Evolutionary conservation across 2,797 vertebrate species (phyloP), one percentile per base, ranked within the genome.

Genomic region (Eidolon dupreanum): DNA sequence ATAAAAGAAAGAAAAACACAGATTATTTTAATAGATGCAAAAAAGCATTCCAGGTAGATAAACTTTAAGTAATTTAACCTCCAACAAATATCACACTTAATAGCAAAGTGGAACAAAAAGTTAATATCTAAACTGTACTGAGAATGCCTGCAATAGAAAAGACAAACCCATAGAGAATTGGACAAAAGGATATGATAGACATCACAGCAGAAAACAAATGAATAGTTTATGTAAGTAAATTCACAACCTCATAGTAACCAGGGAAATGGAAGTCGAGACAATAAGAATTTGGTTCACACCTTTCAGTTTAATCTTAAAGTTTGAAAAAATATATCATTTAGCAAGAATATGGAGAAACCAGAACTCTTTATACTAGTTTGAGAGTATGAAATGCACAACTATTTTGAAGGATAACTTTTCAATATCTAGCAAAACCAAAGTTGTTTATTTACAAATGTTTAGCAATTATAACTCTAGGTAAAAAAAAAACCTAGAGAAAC

Each of bases 11-110:
- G 53, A 41, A 68, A 63, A 85, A 61, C 13, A 15, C 13, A 61
- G 3, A 57, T 22, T 55, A 91, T 89, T 89, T 96, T 83, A 94
- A 84, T 24, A 90, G 73, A 68, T 31, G 11, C 31, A 75, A 41
- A 81, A 88, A 73, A 79, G 10, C 4, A 68, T 79, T 77, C 16
- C 26, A 33, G 0, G 0, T 46, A 53, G 46, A 79, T 83, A 86
- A 66, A 78, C 16, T 77, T 53, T 75, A 82, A 71, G 6, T 78
- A 71, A 61, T 57, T 88, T 93, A 86, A 68, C 31, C 10, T 83
- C 55, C 19, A 82, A 79, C 9, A 94, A 88, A 84, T 51, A 55
- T n/a, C 38, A 85, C 31, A 65, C 8, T 33, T 77, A 86, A 46
- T 55, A 19, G 65, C 57, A 11, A 92, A 85, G 15, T 70, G 9